Evolutionary conservation across 2,888 invertebrate genomes (phyloP).

Genomic region (Lottia gigantea): DNA sequence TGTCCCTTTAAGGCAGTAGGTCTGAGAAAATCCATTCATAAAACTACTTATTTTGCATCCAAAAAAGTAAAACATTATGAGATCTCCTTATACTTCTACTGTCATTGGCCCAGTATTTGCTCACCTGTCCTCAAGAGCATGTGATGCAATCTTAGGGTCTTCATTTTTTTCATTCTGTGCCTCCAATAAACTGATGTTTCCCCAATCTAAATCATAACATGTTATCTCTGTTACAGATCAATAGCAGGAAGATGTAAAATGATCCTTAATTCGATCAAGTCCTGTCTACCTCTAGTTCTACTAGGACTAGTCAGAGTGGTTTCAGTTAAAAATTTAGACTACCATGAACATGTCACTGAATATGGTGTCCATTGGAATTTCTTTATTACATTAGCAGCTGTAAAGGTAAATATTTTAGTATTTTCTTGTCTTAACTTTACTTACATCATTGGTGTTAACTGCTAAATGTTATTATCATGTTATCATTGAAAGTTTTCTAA

Average conservation of each 20-base stretch:
- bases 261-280: slow-evolving; percentile 25
- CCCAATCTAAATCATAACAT: background rate
- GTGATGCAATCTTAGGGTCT: background rate
- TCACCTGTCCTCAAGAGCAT: too few relatives aligned
- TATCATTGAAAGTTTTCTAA: too few relatives aligned
- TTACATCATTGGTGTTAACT: too few relatives aligned
- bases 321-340: slow-evolving; percentile 74
- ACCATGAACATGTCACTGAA: slow-evolving; percentile 89
- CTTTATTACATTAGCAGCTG: slow-evolving; percentile 89
- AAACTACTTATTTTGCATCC: background rate
- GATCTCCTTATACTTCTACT: background rate
- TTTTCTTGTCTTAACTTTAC: background rate
- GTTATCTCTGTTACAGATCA: background rate
- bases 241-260: too few relatives aligned
- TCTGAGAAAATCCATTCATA: background rate
- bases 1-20: too few relatives aligned
- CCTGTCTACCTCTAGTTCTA: slow-evolving; percentile 64
- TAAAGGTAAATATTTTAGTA: slow-evolving; percentile 74
- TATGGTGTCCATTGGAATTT: slow-evolving; percentile 99
- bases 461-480: too few relatives aligned
- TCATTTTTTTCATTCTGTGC: background rate
- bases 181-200: background rate
- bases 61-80: slow-evolving; percentile 6
- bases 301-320: slow-evolving; percentile 69
- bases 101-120: too few relatives aligned